Percentiles rank a stretch among this genome's conserved stretches.
phyloP scores from a whole-genome alignment of 2,797 vertebrate species.

The Pangasius krempfi region DNA sequence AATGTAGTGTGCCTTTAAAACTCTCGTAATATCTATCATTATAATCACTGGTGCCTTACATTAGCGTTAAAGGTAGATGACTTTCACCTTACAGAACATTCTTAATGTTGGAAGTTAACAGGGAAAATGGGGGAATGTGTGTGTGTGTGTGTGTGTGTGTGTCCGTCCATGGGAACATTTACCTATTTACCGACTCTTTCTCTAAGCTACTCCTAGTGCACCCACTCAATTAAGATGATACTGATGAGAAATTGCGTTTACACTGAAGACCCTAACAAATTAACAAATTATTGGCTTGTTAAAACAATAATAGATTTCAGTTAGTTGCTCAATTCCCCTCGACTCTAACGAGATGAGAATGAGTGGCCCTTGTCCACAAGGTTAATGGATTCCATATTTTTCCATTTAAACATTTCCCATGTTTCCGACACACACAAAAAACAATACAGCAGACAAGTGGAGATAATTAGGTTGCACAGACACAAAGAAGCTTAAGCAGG shows the following conservation, averaged over 20 bases:
- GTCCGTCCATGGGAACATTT: not conserved
- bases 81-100: not conserved
- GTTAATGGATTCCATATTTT: conserved; percentile 87
- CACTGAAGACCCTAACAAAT: conserved; percentile 79
- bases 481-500: conserved; percentile 5
- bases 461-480: conserved; percentile 54
- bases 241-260: conserved; percentile 78
- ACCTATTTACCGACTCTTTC: conserved; percentile 40
- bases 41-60: not conserved
- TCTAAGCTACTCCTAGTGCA: conserved; percentile 34
- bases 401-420: conserved; percentile 61
- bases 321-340: conserved; percentile 75
- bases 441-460: conserved; percentile 48
- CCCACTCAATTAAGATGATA: conserved; percentile 56
- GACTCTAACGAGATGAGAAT: conserved; percentile 86
- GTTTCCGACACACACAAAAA: conserved; percentile 41
- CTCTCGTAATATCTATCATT: not conserved
- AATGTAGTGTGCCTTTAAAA: not conserved
- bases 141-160: not conserved
- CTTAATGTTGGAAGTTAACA: not conserved
- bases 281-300: conserved; percentile 81
- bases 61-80: not conserved
- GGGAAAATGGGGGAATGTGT: not conserved
- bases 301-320: conserved; percentile 86
- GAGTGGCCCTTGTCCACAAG: conserved; percentile 84